Percentiles rank a stretch among this genome's conserved stretches.
phyloP scores from a whole-genome alignment of 2,888 invertebrate species.

The Tachina lurida region DNA sequence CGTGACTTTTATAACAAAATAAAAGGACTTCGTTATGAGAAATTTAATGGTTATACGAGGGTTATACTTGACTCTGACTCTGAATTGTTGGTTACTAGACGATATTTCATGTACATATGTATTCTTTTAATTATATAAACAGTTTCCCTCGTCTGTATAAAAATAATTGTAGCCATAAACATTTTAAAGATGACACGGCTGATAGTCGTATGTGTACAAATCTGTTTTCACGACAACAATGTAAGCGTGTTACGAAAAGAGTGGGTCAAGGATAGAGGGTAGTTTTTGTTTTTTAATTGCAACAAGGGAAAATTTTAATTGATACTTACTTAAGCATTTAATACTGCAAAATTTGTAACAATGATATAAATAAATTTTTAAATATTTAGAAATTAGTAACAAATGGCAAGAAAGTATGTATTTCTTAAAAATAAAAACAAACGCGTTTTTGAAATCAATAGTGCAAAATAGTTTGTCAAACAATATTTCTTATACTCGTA shows the following conservation, averaged over 20 bases:
- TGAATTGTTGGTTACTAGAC: too few species aligned
- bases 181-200: background rate
- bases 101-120: too few species aligned
- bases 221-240: constrained; percentile 3
- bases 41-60: constrained; percentile 6
- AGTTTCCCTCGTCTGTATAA: background rate
- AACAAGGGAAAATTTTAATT: constrained; percentile 14
- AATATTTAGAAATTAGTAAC: background rate
- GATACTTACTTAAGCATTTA: constrained; percentile 8
- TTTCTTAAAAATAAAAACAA: background rate
- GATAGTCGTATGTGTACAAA: constrained; percentile 1
- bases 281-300: constrained; percentile 13
- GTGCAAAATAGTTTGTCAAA: too few species aligned
- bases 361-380: background rate
- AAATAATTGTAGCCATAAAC: background rate
- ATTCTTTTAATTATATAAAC: background rate
- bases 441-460: too few species aligned
- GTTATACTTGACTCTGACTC: too few species aligned
- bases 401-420: background rate
- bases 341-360: background rate
- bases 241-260: background rate
- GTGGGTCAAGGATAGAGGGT: constrained; percentile 32
- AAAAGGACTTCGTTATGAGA: constrained; percentile 5
- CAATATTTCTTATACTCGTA: too few species aligned
- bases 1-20: constrained; percentile 46